Evolutionary conservation across 2,888 invertebrate species (phyloP).

Genomic region (Limnephilus lunatus): DNA sequence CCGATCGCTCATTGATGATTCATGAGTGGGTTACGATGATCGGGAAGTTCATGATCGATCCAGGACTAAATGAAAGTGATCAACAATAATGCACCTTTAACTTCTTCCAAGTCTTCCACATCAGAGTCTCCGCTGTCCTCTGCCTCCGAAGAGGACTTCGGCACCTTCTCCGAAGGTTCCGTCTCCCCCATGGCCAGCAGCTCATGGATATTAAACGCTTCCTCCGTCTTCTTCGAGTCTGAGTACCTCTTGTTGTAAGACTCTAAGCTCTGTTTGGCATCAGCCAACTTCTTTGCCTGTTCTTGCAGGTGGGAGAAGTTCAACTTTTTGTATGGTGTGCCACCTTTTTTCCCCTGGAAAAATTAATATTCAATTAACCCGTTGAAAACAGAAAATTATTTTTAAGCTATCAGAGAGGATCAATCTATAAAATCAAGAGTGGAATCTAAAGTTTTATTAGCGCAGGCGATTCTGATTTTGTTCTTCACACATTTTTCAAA

Average conservation of each 20-base stretch:
- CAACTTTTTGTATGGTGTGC: conserved; percentile 70
- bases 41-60: too few species aligned
- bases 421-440: too few species aligned
- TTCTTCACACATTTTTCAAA: too few species aligned
- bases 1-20: too few species aligned
- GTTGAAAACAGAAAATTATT: too few species aligned
- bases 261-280: conserved; percentile 78
- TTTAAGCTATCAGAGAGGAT: too few species aligned
- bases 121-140: conserved; percentile 78
- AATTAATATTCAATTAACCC: neutral
- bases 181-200: conserved; percentile 83
- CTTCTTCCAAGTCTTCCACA: conserved; percentile 86
- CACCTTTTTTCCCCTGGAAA: conserved; percentile 16
- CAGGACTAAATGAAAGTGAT: too few species aligned
- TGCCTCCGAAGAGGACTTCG: conserved; percentile 67
- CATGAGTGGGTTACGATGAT: too few species aligned
- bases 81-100: conserved; percentile 74
- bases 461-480: too few species aligned
- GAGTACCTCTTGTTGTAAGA: conserved; percentile 72
- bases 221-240: conserved; percentile 67
- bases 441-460: too few species aligned
- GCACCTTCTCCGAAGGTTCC: conserved; percentile 67
- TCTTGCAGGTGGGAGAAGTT: conserved; percentile 78
- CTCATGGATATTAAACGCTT: conserved; percentile 78
- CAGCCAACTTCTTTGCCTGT: conserved; percentile 79